Evolutionary conservation across 2,888 invertebrate genomes (phyloP).

Genomic region (Parnassius glacialis): DNA sequence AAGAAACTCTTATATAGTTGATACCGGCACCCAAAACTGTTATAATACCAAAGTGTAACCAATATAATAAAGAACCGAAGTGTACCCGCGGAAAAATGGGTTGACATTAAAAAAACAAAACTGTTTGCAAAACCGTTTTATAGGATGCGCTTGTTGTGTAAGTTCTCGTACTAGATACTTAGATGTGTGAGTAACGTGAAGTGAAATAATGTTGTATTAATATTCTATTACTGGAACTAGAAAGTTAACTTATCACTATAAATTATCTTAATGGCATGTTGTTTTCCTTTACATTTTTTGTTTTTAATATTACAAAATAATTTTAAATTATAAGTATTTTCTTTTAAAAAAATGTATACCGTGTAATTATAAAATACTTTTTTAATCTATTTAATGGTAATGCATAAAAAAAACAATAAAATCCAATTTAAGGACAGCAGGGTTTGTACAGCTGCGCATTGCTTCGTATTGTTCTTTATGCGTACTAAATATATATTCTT

Average conservation of each 20-base stretch:
- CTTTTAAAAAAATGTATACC: too few relatives aligned
- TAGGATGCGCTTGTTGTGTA: constrained; percentile 45
- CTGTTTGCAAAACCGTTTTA: constrained; percentile 17
- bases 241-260: too few relatives aligned
- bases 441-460: constrained; percentile 22
- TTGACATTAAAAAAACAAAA: too few relatives aligned
- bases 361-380: too few relatives aligned
- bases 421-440: constrained; percentile 15
- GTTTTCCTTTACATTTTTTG: background rate
- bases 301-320: too few relatives aligned
- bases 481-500: background rate
- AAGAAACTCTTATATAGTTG: constrained; percentile 74
- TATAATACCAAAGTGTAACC: background rate
- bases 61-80: too few relatives aligned
- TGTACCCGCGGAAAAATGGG: too few relatives aligned
- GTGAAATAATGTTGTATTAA: constrained; percentile 6
- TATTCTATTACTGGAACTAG: background rate
- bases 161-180: constrained; percentile 32
- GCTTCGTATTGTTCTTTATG: background rate
- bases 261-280: background rate
- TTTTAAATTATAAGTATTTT: too few relatives aligned
- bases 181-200: constrained; percentile 14
- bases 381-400: too few relatives aligned
- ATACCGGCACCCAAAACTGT: constrained; percentile 23
- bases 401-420: too few relatives aligned